Evolutionary conservation across 2,797 vertebrate genomes (phyloP).

Genomic region (Bovichtus variegatus): DNA sequence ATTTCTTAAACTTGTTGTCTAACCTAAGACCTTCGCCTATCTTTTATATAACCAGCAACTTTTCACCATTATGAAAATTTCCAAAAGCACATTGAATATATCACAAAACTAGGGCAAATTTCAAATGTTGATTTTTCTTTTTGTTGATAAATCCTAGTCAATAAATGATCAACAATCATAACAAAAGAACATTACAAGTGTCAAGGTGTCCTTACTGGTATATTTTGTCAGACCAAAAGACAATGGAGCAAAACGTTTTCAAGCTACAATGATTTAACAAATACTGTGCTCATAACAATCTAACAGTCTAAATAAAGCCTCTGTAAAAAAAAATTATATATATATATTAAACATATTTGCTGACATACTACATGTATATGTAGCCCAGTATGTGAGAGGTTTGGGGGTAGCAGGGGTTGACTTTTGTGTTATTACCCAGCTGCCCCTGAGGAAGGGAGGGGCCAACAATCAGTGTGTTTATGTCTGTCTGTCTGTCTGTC

Average conservation of each 20-base stretch:
- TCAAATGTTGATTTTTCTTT: not conserved
- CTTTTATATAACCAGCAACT: not conserved
- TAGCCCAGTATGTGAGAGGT: slow-evolving; percentile 27
- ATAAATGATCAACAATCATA: not conserved
- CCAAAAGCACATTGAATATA: not conserved
- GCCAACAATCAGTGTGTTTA: slow-evolving; percentile 67
- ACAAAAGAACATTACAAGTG: not conserved
- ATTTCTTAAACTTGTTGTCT: not conserved
- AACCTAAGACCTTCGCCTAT: not conserved
- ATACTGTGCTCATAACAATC: not conserved
- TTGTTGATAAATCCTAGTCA: not conserved
- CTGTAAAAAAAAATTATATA: not conserved
- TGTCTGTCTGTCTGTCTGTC: slow-evolving; percentile 59
- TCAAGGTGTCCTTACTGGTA: no score
- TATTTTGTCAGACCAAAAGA: not conserved
- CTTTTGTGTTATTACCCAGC: slow-evolving; percentile 74
- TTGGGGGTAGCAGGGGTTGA: slow-evolving; percentile 43
- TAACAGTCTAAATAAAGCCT: no score
- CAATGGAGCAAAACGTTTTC: not conserved
- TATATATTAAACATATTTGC: not conserved
- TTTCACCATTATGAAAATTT: not conserved
- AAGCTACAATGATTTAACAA: not conserved
- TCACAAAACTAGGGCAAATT: not conserved
- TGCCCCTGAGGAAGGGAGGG: slow-evolving; percentile 69
- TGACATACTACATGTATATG: not conserved